These are phyloP conservation scores for Pandemis corylana DNA, from an alignment of 2,888 invertebrate genomes.

Conservation along the genomic window DNA sequence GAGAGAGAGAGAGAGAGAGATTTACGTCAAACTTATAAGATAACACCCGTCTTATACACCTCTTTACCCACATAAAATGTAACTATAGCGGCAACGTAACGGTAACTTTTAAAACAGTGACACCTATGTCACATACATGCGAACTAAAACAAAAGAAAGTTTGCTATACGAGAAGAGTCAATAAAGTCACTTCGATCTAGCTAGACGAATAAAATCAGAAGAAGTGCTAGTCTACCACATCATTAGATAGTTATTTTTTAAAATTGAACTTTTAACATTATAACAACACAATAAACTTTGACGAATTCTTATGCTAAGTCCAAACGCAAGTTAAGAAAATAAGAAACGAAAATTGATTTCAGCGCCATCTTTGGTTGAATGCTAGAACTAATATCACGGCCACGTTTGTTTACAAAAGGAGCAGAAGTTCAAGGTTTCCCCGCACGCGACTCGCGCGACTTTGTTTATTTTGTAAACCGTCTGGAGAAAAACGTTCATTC, in stretches of 20 bases:
- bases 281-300: background rate
- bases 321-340: background rate
- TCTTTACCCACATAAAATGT: too few species aligned
- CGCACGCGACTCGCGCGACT: conserved; percentile 41
- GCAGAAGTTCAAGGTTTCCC: conserved; percentile 63
- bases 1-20: too few species aligned
- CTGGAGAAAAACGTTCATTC: background rate
- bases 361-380: conserved; percentile 63
- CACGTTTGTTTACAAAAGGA: conserved; percentile 69
- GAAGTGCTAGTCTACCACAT: background rate
- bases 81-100: too few species aligned
- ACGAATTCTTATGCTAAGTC: background rate
- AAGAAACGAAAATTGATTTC: background rate
- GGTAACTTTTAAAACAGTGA: conserved; percentile 9
- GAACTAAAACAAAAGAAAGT: conserved; percentile 31
- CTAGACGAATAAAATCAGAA: background rate
- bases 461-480: conserved; percentile 11
- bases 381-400: conserved; percentile 63
- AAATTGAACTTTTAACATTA: background rate
- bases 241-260: background rate
- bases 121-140: conserved; percentile 16
- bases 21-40: too few species aligned
- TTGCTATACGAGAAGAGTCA: conserved; percentile 7
- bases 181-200: background rate
- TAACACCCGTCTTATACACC: too few species aligned